Base-by-base conservation (phyloP, 2,888 invertebrate genomes). In the Luperina testacea region DNA sequence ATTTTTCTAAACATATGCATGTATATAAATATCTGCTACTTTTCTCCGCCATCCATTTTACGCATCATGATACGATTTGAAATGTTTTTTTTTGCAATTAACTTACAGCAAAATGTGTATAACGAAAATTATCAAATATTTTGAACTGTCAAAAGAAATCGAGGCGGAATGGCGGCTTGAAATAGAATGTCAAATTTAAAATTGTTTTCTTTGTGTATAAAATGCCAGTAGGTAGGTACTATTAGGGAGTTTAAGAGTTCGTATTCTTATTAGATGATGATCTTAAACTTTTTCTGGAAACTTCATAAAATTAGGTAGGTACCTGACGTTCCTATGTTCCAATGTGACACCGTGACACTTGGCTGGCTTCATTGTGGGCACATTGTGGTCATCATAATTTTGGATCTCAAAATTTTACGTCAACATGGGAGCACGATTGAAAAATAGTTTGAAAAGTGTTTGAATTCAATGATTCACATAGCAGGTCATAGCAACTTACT, bases 131-230 rank as follows among this genome's bases (percentile, higher is more conserved):
- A 95, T 93, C 92, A 95, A 95, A 95, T 94, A 93, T 93, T 93
- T 94, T 92, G 92, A 91, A 92, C 91, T 94, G 95, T 95, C 96
- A 95, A 94, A 88, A 89, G 90, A 94, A 96, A 96, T 95, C 96
- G 84, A 94, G 94, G 88, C 89, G 94, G 93, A 94, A 92, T 91
- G 91, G 89, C 89, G 88, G 92, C 88, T 90, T 92, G 81, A 92
- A 93, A 92, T 94, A 86, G 95, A 96, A 95, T 94, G 95, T 94
- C 94, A 93, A 64, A 83, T 87, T 83, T 87, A 42, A 82, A 87
- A 81, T 79, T 71, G 80, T 86, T 83, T 83, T 79, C 72, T 81
- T 80, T 77, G 45, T 45, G 24, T 48, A 70, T 73, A 9, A 24
- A n/a, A 48, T 74, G 72, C 82, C 72, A 78, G 73, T 72, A 51